Conservation (phyloP, 2,113 vertebrate species). For the Lipotes vexillifer region DNA sequence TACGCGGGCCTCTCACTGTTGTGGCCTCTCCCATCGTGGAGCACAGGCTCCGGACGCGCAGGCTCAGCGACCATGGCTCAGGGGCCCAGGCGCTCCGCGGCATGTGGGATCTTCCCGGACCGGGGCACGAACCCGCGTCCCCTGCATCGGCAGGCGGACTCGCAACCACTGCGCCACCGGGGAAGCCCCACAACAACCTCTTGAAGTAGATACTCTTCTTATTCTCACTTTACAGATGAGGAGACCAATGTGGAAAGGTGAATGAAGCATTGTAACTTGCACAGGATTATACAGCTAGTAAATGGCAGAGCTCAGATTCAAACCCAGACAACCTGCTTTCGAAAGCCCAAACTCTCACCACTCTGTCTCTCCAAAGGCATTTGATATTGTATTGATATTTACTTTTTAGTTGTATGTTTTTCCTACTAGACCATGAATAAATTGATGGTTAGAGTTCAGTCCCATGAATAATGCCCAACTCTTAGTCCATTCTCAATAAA, state of each 20-base stretch:
- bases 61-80: no score
- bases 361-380: background rate
- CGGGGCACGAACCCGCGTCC: no score
- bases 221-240: background rate
- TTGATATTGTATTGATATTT: background rate
- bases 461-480: background rate
- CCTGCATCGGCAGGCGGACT: no score
- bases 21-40: no score
- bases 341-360: rapidly evolving
- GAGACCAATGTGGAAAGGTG: background rate
- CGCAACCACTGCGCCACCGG: no score
- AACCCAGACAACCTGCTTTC: background rate
- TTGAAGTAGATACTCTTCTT: background rate
- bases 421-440: background rate
- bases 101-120: no score
- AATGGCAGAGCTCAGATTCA: background rate
- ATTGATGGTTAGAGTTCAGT: background rate
- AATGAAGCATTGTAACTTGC: background rate
- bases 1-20: no score
- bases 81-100: no score
- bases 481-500: background rate
- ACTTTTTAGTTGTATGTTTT: background rate
- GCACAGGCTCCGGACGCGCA: no score
- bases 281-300: no score
- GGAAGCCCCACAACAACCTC: background rate